Evolutionary conservation across 2,113 vertebrate genomes (phyloP).

Genomic region (Cheirogaleus medius): DNA sequence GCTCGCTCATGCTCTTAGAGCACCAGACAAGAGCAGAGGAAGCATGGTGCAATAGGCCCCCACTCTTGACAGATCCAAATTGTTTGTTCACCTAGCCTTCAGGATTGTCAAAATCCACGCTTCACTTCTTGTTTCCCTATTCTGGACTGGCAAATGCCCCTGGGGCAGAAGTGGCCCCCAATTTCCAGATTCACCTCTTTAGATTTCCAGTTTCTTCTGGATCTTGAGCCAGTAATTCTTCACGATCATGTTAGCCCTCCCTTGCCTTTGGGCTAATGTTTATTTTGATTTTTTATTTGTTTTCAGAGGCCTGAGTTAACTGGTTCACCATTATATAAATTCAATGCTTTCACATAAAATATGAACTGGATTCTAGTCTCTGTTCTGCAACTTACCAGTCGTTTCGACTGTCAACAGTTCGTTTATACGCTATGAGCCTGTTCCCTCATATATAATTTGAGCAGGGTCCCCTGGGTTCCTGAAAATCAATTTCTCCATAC

Average conservation of each 20-base stretch:
- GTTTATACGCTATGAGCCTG: fast-evolving
- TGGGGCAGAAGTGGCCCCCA: too few species aligned
- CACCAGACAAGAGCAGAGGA: background rate
- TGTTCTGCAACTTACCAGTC: background rate
- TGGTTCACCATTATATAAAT: background rate
- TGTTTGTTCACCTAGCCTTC: background rate
- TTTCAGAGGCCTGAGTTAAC: background rate
- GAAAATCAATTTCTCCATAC: background rate
- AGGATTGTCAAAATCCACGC: fast-evolving
- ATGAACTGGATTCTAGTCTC: background rate
- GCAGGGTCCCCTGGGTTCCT: too few species aligned
- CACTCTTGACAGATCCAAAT: background rate
- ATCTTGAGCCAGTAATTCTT: background rate
- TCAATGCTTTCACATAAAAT: background rate
- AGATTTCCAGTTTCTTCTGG: background rate
- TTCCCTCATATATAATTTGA: background rate
- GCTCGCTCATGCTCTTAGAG: background rate
- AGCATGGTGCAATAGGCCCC: fast-evolving
- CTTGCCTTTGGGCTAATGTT: background rate
- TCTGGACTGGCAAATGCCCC: background rate
- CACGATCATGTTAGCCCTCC: background rate
- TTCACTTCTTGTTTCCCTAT: background rate
- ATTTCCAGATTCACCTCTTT: background rate
- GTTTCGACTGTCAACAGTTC: background rate
- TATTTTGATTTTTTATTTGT: background rate